A percentile compares a stretch with the other conserved stretches of the same genome.
Conservation (phyloP, 2,888 invertebrate species). For the Belgica antarctica region DNA sequence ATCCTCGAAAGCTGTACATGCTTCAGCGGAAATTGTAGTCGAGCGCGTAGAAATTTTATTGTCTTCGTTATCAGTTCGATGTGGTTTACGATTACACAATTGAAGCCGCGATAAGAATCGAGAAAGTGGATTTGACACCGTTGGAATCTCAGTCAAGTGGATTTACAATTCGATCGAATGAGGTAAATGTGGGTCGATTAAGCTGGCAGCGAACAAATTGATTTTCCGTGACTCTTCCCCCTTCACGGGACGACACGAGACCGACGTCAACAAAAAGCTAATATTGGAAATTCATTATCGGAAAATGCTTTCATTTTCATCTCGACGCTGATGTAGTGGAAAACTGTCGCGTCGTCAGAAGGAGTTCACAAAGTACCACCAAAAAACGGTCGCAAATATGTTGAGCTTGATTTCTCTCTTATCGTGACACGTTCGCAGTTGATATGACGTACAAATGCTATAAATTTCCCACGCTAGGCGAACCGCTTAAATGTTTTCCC, state of each 20-base stretch:
- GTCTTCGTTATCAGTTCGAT: slow-evolving; percentile 8
- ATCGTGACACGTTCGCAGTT: too few species aligned
- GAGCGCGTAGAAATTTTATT: slow-evolving; percentile 14
- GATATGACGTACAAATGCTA: too few species aligned
- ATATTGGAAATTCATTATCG: neutral
- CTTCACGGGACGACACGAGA: neutral
- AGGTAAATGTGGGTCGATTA: slow-evolving; percentile 3
- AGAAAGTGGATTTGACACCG: neutral
- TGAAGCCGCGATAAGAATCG: neutral
- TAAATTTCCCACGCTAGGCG: too few species aligned
- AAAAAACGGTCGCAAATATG: too few species aligned
- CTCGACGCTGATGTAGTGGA: too few species aligned
- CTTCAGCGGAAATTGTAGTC: neutral
- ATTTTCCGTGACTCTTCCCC: too few species aligned
- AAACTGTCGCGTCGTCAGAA: too few species aligned
- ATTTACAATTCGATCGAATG: neutral
- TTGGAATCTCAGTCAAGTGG: neutral
- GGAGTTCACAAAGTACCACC: too few species aligned
- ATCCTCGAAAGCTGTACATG: slow-evolving; percentile 8
- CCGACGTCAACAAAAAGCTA: neutral
- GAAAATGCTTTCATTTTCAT: too few species aligned
- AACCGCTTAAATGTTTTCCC: too few species aligned
- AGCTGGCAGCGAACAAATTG: neutral
- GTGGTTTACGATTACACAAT: neutral
- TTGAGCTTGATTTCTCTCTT: too few species aligned